Evolutionary conservation across 37 sponge, comb jelly and placozoan genomes (phyloP), one percentile per base, ranked within the genome.

Genomic region (Petrosia ficiformis): DNA sequence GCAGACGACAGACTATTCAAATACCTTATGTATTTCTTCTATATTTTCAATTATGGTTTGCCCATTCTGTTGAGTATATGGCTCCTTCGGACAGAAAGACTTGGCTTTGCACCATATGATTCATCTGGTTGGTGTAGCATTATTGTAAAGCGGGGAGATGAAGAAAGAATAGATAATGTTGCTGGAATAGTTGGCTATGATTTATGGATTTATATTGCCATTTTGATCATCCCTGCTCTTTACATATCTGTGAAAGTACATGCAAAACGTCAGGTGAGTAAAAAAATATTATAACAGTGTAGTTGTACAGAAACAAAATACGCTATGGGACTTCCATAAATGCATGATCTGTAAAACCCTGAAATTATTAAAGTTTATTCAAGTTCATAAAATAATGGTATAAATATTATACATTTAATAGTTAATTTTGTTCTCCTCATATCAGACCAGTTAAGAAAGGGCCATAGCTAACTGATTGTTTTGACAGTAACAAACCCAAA

Each of bases 81-180:
- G 91, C 31, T 71, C 1, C 14, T 67, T 14, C 43, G 44, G 3
- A 80, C 77, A 0, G 44, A 41, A 24, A 4, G 72, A 28, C 40
- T 90, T 42, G 81, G 86, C 3, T 85, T 80, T 39, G 77, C 91
- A 0, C 91, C 91, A 22, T 70, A 65, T 37, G 73, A 81, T 67
- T 77, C 86, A 41, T 71, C 87, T 31, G 91, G 91, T 0, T 90
- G 91, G 91, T 90, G 91, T 42, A 61, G 78, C 30, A 59, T 79
- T 1, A 76, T 76, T 6, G 22, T 30, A 34, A 28, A 67, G 38
- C 22, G 68, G 0, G 21, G 39, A 3, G 52, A 34, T 11, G 38
- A 19, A 40, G 4, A 36, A 5, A 16, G 29, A 0, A 44, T 42
- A 0, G 64, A 87, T 65, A 1, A 69, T 0, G 73, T 79, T 39